Base-by-base conservation (phyloP, 2,888 invertebrate species). In the Folsomia manolachei region DNA sequence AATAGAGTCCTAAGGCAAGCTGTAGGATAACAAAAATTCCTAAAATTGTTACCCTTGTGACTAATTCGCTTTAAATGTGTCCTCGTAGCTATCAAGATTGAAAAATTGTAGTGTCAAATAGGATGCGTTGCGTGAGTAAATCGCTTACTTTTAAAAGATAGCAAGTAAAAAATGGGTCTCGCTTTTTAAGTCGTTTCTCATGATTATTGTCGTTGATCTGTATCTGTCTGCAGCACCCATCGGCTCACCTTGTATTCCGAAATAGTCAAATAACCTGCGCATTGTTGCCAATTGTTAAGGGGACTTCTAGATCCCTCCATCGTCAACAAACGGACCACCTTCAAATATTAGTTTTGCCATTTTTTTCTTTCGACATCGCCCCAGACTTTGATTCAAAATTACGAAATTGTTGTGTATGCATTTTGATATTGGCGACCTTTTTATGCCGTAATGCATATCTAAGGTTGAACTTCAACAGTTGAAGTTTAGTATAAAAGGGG, bases 401-500 rank as follows among this genome's bases (percentile, higher is more conserved):
- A 4, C 19, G 39, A 39, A 39, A 14, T 4, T 39, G 39, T 4
- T 9, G 39, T 39, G 39, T 9, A 39, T n/a, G n/a, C n/a, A n/a
- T n/a, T n/a, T n/a, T n/a, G 39, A 39, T 9, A 39, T 39, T 4
- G 39, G 7, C 39, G 39, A 9, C 4, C 4, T 39, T 39, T 39
- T 39, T 39, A 9, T 39, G 4, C 14, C 39, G 14, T 39, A 39
- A 39, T 39, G 39, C 39, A 39, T 39, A 39, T 39, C 14, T n/a
- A n/a, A n/a, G n/a, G n/a, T n/a, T n/a, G n/a, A n/a, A n/a, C 39
- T 39, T 39, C 39, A 39, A 39, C 14, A 14, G 39, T 21, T 56
- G 11, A 56, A 56, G 56, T 56, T 56, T 56, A n/a, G 56, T 56
- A 56, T 56, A 56, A 56, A 56, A 56, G 21, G 56, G 11, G 7